Evolutionary conservation across 2,888 invertebrate species (phyloP).

Genomic region (Melinaea menophilus): DNA sequence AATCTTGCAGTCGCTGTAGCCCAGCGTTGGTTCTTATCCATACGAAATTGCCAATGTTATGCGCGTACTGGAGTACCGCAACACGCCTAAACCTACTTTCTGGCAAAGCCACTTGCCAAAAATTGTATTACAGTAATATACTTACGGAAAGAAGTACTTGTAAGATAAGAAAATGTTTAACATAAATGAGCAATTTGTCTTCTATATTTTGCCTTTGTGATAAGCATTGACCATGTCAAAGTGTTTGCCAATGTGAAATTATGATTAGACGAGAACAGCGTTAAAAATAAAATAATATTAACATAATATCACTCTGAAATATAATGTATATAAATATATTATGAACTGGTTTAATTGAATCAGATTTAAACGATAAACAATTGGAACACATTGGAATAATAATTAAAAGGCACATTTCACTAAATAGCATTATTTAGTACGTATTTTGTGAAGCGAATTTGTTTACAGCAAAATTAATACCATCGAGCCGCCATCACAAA

Average conservation of each 20-base stretch:
- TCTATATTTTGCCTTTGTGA: conserved; percentile 16
- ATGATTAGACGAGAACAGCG: neutral
- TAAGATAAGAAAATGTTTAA: conserved; percentile 24
- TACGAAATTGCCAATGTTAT: conserved; percentile 34
- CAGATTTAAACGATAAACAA: no score
- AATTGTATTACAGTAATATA: conserved; percentile 28
- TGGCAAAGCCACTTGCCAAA: conserved; percentile 33
- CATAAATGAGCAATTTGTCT: conserved; percentile 24
- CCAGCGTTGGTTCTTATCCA: conserved; percentile 27
- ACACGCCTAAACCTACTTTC: conserved; percentile 31
- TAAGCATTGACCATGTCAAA: conserved; percentile 7
- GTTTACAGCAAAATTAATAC: conserved; percentile 13
- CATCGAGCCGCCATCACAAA: conserved; percentile 8
- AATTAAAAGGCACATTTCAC: no score
- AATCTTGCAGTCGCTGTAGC: conserved; percentile 31
- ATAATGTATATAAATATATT: no score
- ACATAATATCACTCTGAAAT: no score
- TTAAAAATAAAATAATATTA: no score
- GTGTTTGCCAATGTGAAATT: neutral
- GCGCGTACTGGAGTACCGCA: conserved; percentile 21
- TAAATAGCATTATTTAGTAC: neutral
- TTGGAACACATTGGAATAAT: no score
- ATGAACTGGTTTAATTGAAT: no score
- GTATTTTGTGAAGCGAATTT: conserved; percentile 12
- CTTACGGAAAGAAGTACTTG: conserved; percentile 21